Conservation (phyloP, 2,888 invertebrate genomes). For the Dichetophora obliterata region DNA sequence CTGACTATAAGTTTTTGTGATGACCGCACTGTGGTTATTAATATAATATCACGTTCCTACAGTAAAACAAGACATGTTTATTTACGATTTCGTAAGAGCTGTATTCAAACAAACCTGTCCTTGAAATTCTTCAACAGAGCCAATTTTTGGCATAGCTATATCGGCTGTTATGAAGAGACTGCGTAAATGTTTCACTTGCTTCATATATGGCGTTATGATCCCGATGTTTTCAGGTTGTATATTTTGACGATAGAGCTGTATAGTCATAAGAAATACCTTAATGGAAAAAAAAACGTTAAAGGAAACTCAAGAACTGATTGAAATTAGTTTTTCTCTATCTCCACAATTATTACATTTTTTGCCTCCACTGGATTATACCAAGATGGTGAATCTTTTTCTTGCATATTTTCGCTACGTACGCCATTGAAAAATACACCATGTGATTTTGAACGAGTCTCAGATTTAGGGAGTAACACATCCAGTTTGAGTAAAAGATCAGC, state of each 20-base stretch:
- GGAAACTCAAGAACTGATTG: not conserved
- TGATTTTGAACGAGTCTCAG: conserved; percentile 53
- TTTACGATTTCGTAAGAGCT: not conserved
- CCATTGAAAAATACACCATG: conserved; percentile 78
- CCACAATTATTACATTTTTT: conserved; percentile 55
- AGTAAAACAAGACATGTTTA: not conserved
- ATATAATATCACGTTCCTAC: conserved; percentile 73
- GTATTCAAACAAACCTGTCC: conserved; percentile 76
- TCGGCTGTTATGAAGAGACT: conserved; percentile 70
- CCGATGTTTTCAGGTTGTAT: conserved; percentile 77
- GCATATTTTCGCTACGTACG: conserved; percentile 77
- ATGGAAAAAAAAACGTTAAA: conserved; percentile 45
- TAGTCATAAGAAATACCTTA: conserved; percentile 73
- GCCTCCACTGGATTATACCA: conserved; percentile 90
- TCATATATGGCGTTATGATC: conserved; percentile 91
- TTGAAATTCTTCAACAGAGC: conserved; percentile 89
- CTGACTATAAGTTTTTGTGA: conserved; percentile 65
- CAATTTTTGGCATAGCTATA: conserved; percentile 75
- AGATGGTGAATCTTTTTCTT: conserved; percentile 84
- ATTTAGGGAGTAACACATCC: conserved; percentile 50
- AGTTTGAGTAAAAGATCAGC: conserved; percentile 62
- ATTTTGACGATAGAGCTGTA: conserved; percentile 76
- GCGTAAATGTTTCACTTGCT: conserved; percentile 78
- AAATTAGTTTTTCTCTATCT: conserved; percentile 15
- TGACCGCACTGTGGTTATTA: conserved; percentile 80